Evolutionary conservation across 2,797 vertebrate species (phyloP), one percentile per base, ranked within the genome.

Genomic region (Menidia menidia): DNA sequence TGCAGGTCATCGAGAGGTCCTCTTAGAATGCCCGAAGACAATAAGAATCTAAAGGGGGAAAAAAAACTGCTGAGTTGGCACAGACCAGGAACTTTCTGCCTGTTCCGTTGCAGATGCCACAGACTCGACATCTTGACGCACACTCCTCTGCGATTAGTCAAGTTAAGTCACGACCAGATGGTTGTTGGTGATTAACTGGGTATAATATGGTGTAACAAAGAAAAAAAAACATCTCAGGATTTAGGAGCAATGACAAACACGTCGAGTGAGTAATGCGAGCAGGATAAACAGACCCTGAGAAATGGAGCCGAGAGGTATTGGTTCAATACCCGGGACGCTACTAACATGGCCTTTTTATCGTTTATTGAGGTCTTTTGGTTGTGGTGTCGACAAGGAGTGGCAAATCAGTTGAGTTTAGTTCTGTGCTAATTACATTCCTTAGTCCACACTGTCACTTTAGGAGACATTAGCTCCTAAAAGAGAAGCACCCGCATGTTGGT

Each of bases 141-240:
- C 52, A 0, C 41, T 64, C 62, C 63, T 45, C 59, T 66, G 42
- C 65, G 71, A 79, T 77, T 45, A 70, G 54, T 76, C 35, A 10
- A 39, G 35, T 39, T 39, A 39, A 64, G 64, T 55, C 59, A 33
- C 61, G 56, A 50, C 55, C 75, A 88, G 78, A 86, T 81, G 78
- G 75, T 65, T 77, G 78, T 83, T 68, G 64, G 66, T 75, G 78
- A 87, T 82, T 75, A 81, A 60, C 62, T 55, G 72, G 61, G 55
- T 80, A 76, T 78, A 78, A 77, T 83, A 87, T 71, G 51, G 65
- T 80, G 68, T 62, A 56, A 68, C 57, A 25, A 25, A 25, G 2
- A 25, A 25, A 25, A 25, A 25, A 73, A 83, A 74, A 60, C 45
- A 73, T 65, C 44, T 71, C 32, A 18, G 65, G 32, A 35, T 69